Evolutionary conservation across 2,797 vertebrate species (phyloP), one percentile per base, ranked within the genome.

Genomic region (Protonibea diacanthus): DNA sequence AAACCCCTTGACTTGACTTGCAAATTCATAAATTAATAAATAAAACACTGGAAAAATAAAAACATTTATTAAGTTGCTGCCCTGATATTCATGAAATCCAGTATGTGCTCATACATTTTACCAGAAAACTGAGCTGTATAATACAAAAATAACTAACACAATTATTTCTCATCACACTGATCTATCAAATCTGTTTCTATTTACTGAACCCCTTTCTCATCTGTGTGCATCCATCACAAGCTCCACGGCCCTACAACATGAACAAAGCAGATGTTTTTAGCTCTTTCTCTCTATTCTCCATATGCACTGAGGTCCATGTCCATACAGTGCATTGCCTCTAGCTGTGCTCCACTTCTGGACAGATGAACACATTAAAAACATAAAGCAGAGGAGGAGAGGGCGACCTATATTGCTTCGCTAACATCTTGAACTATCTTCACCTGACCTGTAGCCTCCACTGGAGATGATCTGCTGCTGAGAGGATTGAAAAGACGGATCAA

Each of bases 281-380:
- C 3, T 42, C 12, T 20, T 27, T 60, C 21, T 17, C 18, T 15
- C 33, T 7, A 44, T 38, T 29, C 42, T 21, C 20, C 13, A 60
- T 58, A 1, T 61, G 55, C 45, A 45, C 11, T 47, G 11, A 56
- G 8, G 48, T 7, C 17, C 13, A 65, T 48, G 63, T 4, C 58
- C 57, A 66, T 49, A 57, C 42, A 38, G 44, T 18, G 0, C n/a
- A 51, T 20, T 3, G 66, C 56, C 84, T 49, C 57, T 85, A 90
- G 83, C 69, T 88, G 86, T 83, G 83, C 64, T 58, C 75, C 73
- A 80, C 80, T 82, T 90, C 81, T 80, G 77, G 78, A 42, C 80
- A 74, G 62, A 82, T 85, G 76, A 74, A 45, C 82, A 82, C 82
- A 81, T 82, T 23, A 81, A 13, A 44, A 44, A 59, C n/a, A 69